Base-by-base conservation (phyloP, 2,797 vertebrate species). In the Orestias chungarensis region DNA sequence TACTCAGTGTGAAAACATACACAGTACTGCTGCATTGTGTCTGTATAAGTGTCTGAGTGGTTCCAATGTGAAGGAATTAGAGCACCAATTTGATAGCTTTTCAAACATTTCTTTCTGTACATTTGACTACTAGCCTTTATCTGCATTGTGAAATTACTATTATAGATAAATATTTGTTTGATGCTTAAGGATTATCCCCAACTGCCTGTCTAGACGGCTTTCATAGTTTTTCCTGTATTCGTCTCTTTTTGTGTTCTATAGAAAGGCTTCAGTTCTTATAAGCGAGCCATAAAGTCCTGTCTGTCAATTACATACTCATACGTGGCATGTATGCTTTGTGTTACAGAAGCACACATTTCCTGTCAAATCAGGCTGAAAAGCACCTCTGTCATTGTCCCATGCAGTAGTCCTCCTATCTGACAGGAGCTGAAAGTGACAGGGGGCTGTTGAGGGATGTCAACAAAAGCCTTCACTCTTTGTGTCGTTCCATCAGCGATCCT, bases 401-500 rank as follows among this genome's bases (percentile, higher is more conserved):
- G 70, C 77, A 84, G 76, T 82, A 75, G 47, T 49, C 72, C 38
- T 79, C 73, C 82, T 70, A 71, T 82, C 80, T 86, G 82, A 85
- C 82, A 83, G 50, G 68, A 50, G 67, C 73, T 85, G 82, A 86
- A 85, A 87, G 73, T 70, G 69, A 64, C 64, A 55, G n/a, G 59
- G 15, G 66, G 23, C 70, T 38, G 40, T 46, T 75, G 84, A 86
- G 23, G 47, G 71, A 87, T 76, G 68, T 70, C 29, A 42, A 42
- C 54, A 74, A 66, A 77, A 81, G 78, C 74, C 84, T 78, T 38
- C 50, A 70, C 69, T 83, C 67, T 84, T 74, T 78, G 50, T 83
- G 83, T 81, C 78, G 66, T 62, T 80, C 82, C 80, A 74, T 87
- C 80, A 82, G 82, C 82, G 79, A 31, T 85, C n/a, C 62, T 76